Base-by-base conservation (phyloP, 92 coral and sea anemone genomes). In the Galaxea fascicularis region DNA sequence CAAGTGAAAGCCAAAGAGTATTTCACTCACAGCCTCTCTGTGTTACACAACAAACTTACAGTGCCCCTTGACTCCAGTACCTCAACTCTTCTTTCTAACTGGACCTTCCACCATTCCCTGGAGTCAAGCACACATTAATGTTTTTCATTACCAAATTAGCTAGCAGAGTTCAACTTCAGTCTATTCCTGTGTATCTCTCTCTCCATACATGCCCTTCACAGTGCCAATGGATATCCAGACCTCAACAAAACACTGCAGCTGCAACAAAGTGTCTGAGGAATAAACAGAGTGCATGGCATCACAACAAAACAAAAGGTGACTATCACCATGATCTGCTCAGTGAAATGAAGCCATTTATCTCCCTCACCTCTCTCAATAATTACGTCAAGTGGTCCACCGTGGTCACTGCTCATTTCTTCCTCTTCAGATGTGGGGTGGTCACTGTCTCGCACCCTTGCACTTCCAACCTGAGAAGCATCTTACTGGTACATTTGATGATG, bases 401-500 rank as follows among this genome's bases (percentile, higher is more conserved):
- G 24, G 25, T 72, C 51, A 51, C 75, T 8, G 87, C 80, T 8
- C 75, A 71, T 17, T 83, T 83, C 59, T 77, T 77, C 28, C 75
- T 80, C 27, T 67, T 82, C n/a, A 26, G 86, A 66, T 71, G 73
- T 73, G 87, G 80, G 28, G 87, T 72, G 67, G 39, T 83, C 59
- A 73, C 72, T 26, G 73, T 65, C 68, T 51, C 71, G 22, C 25
- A 27, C 31, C 72, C 10, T 67, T 30, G 31, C 58, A 15, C 24
- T 56, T 56, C 62, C 62, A 3, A 10, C 62, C 62, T 24, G 15
- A 49, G 7, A 49, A 15, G 54, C 54, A 49, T 49, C 54, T 49
- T 9, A 56, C 62, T 56, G n/a, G n/a, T n/a, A n/a, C n/a, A n/a
- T 24, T 20, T 56, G 62, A 1, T 8, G 62, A 56, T 56, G 62